phyloP scores from a whole-genome alignment of 2,113 vertebrate species.

The Myotis lucifugus region DNA sequence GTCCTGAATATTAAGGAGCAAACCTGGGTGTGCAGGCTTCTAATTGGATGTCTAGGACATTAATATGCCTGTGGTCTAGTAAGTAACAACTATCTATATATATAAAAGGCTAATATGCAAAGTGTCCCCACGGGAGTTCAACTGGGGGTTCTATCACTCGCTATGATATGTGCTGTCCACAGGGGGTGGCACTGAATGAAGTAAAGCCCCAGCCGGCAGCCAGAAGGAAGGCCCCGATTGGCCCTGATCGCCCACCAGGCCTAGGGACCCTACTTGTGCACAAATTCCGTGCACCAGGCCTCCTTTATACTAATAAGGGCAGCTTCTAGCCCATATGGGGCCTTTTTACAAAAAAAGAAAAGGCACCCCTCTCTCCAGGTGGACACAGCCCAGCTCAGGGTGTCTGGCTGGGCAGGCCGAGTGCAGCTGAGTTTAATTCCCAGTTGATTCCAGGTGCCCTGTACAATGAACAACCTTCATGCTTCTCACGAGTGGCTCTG shows the following conservation, averaged over 20 bases:
- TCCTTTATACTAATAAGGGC: not conserved
- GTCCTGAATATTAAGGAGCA: not conserved
- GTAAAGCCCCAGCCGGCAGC: no score
- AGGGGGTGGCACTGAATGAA: no score
- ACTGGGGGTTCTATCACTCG: no score
- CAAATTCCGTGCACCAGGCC: no score
- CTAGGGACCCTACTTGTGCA: no score
- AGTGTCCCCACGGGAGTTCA: no score
- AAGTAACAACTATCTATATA: not conserved
- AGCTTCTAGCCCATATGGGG: not conserved
- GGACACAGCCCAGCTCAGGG: no score
- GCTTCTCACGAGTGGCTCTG: not conserved
- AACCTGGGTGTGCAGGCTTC: not conserved
- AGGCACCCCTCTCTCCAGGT: rapidly evolving
- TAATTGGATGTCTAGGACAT: not conserved
- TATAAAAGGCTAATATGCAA: no score
- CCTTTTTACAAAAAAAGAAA: not conserved
- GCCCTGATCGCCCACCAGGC: no score
- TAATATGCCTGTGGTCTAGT: not conserved
- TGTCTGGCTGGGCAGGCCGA: no score
- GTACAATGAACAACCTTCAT: not conserved
- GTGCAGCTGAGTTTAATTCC: not conserved
- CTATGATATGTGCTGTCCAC: no score
- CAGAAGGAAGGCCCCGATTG: no score
- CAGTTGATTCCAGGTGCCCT: not conserved